phyloP scores from a whole-genome alignment of 1,140 invertebrate genomes.

The Drosophila prosaltans region DNA sequence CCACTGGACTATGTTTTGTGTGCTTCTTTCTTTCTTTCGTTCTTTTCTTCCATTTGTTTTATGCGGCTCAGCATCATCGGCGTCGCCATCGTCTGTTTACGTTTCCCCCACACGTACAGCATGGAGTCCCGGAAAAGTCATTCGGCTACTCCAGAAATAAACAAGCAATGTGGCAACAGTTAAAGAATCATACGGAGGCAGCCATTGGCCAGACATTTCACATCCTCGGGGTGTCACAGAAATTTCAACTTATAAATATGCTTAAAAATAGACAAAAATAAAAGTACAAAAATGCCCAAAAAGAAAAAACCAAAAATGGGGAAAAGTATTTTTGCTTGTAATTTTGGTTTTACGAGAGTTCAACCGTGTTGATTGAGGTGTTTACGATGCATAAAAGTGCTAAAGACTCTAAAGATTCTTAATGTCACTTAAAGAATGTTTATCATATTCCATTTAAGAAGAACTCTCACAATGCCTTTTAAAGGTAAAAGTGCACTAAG shows the following conservation, averaged over 20 bases:
- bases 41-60: background rate
- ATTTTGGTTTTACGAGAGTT: constrained; percentile 20
- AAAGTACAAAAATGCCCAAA: constrained; percentile 17
- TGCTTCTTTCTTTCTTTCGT: background rate
- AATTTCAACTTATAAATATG: constrained; percentile 64
- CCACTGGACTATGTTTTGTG: background rate
- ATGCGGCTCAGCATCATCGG: background rate
- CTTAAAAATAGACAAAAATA: constrained; percentile 61
- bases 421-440: constrained; percentile 3
- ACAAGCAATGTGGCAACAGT: constrained; percentile 54
- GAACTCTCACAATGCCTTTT: no score
- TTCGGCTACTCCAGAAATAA: constrained; percentile 79
- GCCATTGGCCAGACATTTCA: constrained; percentile 24
- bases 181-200: constrained; percentile 6
- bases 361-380: constrained; percentile 55
- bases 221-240: constrained; percentile 39
- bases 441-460: background rate
- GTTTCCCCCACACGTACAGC: constrained; percentile 65
- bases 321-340: constrained; percentile 5
- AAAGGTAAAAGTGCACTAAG: no score
- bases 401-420: constrained; percentile 10
- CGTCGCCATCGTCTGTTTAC: constrained; percentile 49
- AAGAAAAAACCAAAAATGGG: constrained; percentile 1
- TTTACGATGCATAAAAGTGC: constrained; percentile 12
- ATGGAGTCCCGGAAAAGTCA: constrained; percentile 73